A percentile compares a stretch with the other conserved stretches of the same genome.
Evolutionary conservation across 2,888 invertebrate species (phyloP).

Genomic region (Hemithea aestivaria): DNA sequence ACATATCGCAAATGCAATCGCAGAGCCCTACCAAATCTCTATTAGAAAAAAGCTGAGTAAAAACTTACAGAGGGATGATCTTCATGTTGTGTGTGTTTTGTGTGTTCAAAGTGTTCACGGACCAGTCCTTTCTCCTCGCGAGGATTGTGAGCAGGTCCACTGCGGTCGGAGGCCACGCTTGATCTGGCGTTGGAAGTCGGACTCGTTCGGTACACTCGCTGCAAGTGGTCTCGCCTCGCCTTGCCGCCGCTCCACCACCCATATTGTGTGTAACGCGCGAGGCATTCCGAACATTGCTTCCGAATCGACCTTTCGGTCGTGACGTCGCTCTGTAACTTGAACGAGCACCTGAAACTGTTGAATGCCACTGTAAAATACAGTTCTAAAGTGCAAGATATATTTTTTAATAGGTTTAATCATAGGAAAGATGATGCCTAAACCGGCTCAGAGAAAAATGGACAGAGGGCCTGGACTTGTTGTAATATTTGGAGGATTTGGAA

Average conservation of each 20-base stretch:
- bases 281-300: slow-evolving; percentile 41
- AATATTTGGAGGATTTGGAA: too few relatives aligned
- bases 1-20: slow-evolving; percentile 63
- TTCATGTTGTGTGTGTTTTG: slow-evolving; percentile 49
- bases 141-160: slow-evolving; percentile 61
- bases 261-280: slow-evolving; percentile 48
- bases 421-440: too few relatives aligned
- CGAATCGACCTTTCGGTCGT: slow-evolving; percentile 16
- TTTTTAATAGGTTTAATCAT: too few relatives aligned
- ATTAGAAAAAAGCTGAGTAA: slow-evolving; percentile 9
- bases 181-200: slow-evolving; percentile 53
- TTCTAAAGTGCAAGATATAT: neutral
- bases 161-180: slow-evolving; percentile 64
- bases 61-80: slow-evolving; percentile 65
- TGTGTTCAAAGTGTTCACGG: slow-evolving; percentile 41
- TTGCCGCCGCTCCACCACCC: slow-evolving; percentile 41
- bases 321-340: slow-evolving; percentile 17
- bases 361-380: slow-evolving; percentile 4
- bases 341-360: slow-evolving; percentile 7
- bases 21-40: slow-evolving; percentile 46
- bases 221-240: slow-evolving; percentile 35
- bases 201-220: slow-evolving; percentile 47
- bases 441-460: too few relatives aligned
- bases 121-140: slow-evolving; percentile 60
- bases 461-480: too few relatives aligned